phyloP scores from a whole-genome alignment of 2,888 invertebrate species.

The Caenorhabditis doughertyi region DNA sequence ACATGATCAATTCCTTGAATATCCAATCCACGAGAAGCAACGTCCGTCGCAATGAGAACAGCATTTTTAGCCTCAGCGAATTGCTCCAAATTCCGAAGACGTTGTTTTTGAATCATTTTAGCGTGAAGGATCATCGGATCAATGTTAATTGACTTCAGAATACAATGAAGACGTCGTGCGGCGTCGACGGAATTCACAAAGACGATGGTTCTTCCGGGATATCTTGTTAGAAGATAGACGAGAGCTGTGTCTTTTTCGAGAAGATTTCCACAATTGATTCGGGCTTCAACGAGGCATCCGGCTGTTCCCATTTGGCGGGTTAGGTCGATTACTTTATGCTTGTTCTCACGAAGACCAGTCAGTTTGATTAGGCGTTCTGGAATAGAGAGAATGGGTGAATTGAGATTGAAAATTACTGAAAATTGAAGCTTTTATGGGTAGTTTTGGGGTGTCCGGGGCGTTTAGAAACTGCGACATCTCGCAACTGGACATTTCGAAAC shows the following conservation, averaged over 20 bases:
- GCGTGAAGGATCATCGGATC: constrained; percentile 86
- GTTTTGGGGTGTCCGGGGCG: too few relatives aligned
- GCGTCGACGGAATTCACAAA: constrained; percentile 92
- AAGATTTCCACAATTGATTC: constrained; percentile 86
- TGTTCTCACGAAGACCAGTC: constrained; percentile 76
- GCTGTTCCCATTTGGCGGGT: constrained; percentile 91
- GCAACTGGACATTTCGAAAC: too few relatives aligned
- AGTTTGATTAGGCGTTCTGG: constrained; percentile 74
- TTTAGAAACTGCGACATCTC: too few relatives aligned
- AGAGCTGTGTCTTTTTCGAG: constrained; percentile 89
- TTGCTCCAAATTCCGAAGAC: constrained; percentile 94
- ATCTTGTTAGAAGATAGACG: constrained; percentile 91
- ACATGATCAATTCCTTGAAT: constrained; percentile 95
- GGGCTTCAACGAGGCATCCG: constrained; percentile 89
- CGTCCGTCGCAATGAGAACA: constrained; percentile 93
- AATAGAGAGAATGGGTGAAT: too few relatives aligned
- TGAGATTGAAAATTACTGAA: too few relatives aligned
- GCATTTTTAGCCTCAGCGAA: constrained; percentile 85
- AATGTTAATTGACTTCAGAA: constrained; percentile 82
- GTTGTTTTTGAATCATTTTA: constrained; percentile 93
- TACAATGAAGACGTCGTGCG: constrained; percentile 85
- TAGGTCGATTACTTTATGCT: constrained; percentile 92
- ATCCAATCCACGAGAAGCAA: constrained; percentile 97
- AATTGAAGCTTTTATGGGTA: too few relatives aligned
- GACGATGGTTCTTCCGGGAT: constrained; percentile 94